Evolutionary conservation across 2,797 vertebrate genomes (phyloP).

Genomic region (Sardinella longiceps): DNA sequence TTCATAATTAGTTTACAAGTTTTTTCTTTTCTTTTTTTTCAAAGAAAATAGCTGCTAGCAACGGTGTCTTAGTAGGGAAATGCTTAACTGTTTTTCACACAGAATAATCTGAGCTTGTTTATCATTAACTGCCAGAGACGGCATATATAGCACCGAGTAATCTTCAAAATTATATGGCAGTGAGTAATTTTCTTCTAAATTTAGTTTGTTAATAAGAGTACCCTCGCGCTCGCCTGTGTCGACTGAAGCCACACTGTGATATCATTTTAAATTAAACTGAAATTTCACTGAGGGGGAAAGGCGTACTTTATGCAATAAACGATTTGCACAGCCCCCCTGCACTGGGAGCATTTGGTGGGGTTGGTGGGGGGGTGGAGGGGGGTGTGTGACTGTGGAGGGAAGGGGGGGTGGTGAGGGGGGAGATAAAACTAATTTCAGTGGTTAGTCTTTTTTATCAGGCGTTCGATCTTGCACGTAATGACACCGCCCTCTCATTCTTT

Average conservation of each 20-base stretch:
- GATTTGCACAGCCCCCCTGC: slow-evolving; percentile 3
- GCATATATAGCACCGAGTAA: neutral
- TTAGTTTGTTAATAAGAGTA: slow-evolving; percentile 17
- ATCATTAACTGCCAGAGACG: neutral
- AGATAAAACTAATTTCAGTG: neutral
- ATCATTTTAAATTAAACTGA: slow-evolving; percentile 17
- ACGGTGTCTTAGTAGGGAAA: neutral
- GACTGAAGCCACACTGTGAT: neutral
- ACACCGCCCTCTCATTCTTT: slow-evolving; percentile 38
- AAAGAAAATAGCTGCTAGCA: neutral
- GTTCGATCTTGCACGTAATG: slow-evolving; percentile 15
- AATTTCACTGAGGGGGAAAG: slow-evolving; percentile 13
- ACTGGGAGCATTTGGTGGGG: neutral
- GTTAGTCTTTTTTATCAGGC: slow-evolving; percentile 8
- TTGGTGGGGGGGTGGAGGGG: neutral
- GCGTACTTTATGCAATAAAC: slow-evolving; percentile 8
- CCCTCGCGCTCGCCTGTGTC: neutral
- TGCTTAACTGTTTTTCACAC: neutral
- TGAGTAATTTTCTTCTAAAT: slow-evolving; percentile 21
- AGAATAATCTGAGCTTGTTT: slow-evolving; percentile 11
- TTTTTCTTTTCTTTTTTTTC: neutral
- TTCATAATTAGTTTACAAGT: slow-evolving; percentile 14
- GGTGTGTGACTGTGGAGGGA: neutral
- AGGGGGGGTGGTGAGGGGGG: neutral
- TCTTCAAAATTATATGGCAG: slow-evolving; percentile 11